Base-by-base conservation (phyloP, 2,797 vertebrate species). In the Sebastolobus alascanus region DNA sequence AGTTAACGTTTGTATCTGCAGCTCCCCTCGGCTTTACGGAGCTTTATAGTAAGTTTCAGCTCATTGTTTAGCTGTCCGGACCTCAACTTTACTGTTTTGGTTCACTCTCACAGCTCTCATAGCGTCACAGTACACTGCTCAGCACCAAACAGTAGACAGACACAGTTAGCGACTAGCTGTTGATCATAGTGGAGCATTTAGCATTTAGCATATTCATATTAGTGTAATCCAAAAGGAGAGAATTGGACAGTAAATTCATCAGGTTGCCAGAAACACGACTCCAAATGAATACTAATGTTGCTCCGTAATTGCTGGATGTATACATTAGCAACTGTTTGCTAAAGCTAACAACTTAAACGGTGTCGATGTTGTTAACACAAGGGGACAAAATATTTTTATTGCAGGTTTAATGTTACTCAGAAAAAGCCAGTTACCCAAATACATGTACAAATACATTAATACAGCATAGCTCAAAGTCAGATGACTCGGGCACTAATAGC, bases 101-200 rank as follows among this genome's bases (percentile, higher is more conserved):
- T 27, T 64, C 33, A 50, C 58, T 18, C 8, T 50, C 59, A 1
- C 31, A 11, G 35, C 58, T 18, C 8, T 50, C 59, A 1, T 20
- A 11, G 35, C n/a, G 6, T 40, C 61, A 64, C 22, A 13, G n/a
- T 64, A 40, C 14, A 8, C 14, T 3, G 6, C 29, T 50, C 14
- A 27, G n/a, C 52, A 71, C 55, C 55, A 59, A 31, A 72, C 12
- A 2, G 38, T 20, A 60, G 56, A 70, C 14, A 33, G 18, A 58
- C 9, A 8, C 27, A 22, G 50, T 12, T 2, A 9, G 38, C 16
- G 3, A 8, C 18, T 8, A 52, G 27, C 43, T 43, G 38, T 6
- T n/a, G 65, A 67, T 33, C 65, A 8, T 50, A 33, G 46, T 54
- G 29, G 43, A 68, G 10, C 29, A 29, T 68, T 54, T 68, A 54